Evolutionary conservation across 1,140 invertebrate species (phyloP).

Genomic region (Mylabris phalerata): DNA sequence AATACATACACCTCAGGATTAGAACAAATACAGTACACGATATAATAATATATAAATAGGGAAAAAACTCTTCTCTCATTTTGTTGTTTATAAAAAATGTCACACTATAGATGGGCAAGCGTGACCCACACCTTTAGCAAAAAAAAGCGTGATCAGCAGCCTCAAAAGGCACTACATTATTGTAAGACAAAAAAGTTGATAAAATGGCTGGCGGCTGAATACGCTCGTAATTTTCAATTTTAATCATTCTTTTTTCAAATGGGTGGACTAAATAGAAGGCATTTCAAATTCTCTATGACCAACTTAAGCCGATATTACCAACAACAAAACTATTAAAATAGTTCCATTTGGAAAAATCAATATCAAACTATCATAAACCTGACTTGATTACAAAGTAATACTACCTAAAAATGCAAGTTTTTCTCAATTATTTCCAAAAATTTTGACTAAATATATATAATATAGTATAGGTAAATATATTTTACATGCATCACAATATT

Average conservation of each 20-base stretch:
- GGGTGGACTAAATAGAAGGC: too few relatives aligned
- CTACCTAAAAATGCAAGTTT: constrained; percentile 39
- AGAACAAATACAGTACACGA: constrained; percentile 54
- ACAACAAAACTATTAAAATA: constrained; percentile 1
- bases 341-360: background rate
- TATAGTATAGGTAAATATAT: constrained; percentile 22
- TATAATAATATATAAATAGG: constrained; percentile 42
- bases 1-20: constrained; percentile 44
- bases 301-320: constrained; percentile 5
- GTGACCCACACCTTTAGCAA: constrained; percentile 36
- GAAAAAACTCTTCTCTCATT: constrained; percentile 7
- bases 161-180: constrained; percentile 42
- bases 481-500: constrained; percentile 40
- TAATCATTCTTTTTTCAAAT: too few relatives aligned
- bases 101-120: constrained; percentile 32
- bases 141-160: constrained; percentile 42
- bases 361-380: constrained; percentile 18
- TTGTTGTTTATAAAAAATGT: constrained; percentile 16
- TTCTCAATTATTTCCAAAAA: constrained; percentile 11
- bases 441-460: too few relatives aligned
- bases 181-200: constrained; percentile 35
- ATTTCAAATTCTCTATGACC: background rate
- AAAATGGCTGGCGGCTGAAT: constrained; percentile 38
- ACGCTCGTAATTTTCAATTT: constrained; percentile 20
- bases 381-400: constrained; percentile 30